Evolutionary conservation across 1,140 invertebrate genomes (phyloP).

Genomic region (Proales similis): DNA sequence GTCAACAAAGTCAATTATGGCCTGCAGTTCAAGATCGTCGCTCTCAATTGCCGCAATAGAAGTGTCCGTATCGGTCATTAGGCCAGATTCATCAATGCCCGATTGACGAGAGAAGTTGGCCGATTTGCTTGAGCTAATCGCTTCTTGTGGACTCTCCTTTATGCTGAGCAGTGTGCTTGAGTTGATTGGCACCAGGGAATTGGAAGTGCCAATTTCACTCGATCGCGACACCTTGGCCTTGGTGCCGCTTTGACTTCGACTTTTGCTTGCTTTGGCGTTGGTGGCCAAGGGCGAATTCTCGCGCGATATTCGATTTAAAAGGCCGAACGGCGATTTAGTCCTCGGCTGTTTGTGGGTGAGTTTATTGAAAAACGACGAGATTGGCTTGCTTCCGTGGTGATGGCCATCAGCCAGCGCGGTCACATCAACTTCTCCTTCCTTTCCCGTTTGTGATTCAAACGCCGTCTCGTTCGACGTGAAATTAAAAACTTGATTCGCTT

Average conservation of each 20-base stretch:
- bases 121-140: neutral
- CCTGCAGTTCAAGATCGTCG: slow-evolving; percentile 43
- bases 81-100: too few relatives aligned
- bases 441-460: slow-evolving; percentile 22
- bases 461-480: slow-evolving; percentile 17
- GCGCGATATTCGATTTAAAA: slow-evolving; percentile 10
- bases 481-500: slow-evolving; percentile 17
- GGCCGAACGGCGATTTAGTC: slow-evolving; percentile 26
- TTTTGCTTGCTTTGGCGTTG: neutral
- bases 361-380: slow-evolving; percentile 21
- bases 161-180: neutral
- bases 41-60: too few relatives aligned
- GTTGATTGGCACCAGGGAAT: neutral
- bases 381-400: neutral
- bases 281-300: slow-evolving; percentile 16
- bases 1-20: slow-evolving; percentile 39
- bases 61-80: too few relatives aligned
- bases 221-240: slow-evolving; percentile 18
- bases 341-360: slow-evolving; percentile 12
- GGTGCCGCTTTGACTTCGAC: slow-evolving; percentile 1
- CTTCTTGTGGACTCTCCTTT: neutral
- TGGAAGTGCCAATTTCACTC: slow-evolving; percentile 11
- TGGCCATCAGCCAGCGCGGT: neutral
- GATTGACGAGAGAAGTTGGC: too few relatives aligned
- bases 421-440: neutral